phyloP scores from a whole-genome alignment of 2,888 invertebrate species.

The Nemotelus nigrinus region DNA sequence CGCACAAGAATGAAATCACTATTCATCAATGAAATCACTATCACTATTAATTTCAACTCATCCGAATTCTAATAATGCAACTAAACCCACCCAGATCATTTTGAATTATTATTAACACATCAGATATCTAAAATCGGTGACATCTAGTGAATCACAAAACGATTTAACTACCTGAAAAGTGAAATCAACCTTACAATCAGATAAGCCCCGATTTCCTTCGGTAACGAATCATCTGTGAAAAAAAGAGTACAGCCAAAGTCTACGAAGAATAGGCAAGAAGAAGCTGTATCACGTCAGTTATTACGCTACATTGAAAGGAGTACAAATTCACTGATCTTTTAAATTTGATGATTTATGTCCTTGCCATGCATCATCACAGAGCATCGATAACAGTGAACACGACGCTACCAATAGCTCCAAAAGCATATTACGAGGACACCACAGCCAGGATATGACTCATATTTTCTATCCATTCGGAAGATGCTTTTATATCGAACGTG shows the following conservation, averaged over 20 bases:
- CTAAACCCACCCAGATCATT: no score
- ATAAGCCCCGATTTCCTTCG: neutral
- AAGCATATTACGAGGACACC: neutral
- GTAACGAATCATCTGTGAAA: no score
- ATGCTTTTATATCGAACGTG: no score
- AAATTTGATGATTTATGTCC: slow-evolving; percentile 43
- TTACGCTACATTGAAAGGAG: slow-evolving; percentile 36
- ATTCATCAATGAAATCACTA: no score
- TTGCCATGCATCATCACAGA: neutral
- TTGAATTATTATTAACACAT: no score
- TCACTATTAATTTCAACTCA: no score
- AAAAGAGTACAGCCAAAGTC: no score
- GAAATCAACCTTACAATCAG: neutral
- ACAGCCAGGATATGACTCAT: slow-evolving; percentile 9
- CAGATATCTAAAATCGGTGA: no score
- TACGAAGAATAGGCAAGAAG: no score
- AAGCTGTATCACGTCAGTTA: slow-evolving; percentile 13
- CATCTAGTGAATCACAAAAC: neutral
- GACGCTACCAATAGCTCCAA: neutral
- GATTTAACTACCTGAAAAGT: neutral
- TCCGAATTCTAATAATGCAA: no score
- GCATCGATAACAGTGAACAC: neutral
- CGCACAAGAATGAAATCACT: no score
- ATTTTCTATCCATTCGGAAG: no score
- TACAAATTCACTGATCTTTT: slow-evolving; percentile 28